Evolutionary conservation across 2,113 vertebrate species (phyloP), one percentile per base, ranked within the genome.

Genomic region (Progne subis): DNA sequence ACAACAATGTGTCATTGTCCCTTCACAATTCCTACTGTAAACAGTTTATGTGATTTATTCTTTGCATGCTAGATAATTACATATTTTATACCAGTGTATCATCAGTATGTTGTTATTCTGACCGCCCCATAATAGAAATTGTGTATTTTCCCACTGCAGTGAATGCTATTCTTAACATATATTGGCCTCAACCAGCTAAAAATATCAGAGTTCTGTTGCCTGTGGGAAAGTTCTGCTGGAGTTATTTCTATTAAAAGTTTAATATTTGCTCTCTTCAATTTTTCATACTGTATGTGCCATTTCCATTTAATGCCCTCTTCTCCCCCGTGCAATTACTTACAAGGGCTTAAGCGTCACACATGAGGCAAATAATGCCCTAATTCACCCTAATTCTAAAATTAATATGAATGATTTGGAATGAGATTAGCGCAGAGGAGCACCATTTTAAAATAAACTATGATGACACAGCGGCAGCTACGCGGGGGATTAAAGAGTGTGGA

Each of bases 141-240:
- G 88, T 96, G 91, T 76, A 85, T 94, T 90, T 98, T 98, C 97
- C 98, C 98, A 98, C 97, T 97, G 95, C 94, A 95, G 9, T 19
- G 60, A 95, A 92, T 88, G 96, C 97, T 98, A 98, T 98, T 98
- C 97, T 97, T 96, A 95, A 97, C 97, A 95, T 72, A 96, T 90
- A 69, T 82, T 57, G 53, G 94, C 93, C 96, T 96, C 95, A 76
- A 88, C 9, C 75, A 79, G 96, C 98, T 98, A 98, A 98, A 98
- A 98, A 98, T 98, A 98, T 71, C 93, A 79, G 81, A 91, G 8
- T 88, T 77, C 49, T 67, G 71, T 37, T 90, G 96, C 94, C 97
- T 98, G 98, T 98, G 98, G 98, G 98, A 98, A 98, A 95, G 90
- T 96, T 75, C 71, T 91, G 67, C 75, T 37, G 78, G 17, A 96